Evolutionary conservation across 2,797 vertebrate species (phyloP).

Genomic region (Ceyx erithaca): DNA sequence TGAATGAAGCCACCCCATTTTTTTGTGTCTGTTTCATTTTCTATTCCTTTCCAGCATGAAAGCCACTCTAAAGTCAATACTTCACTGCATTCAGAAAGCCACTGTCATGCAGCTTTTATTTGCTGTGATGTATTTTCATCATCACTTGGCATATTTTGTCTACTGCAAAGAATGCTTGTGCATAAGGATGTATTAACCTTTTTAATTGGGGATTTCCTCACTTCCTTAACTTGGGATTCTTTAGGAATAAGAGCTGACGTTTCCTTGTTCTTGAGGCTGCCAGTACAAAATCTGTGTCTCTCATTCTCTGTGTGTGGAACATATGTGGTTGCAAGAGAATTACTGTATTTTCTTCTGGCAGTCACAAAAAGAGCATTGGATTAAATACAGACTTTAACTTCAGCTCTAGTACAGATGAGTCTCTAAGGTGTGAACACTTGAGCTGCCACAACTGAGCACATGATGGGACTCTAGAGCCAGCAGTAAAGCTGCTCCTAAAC

Average conservation of each 20-base stretch:
- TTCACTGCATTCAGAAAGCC: neutral
- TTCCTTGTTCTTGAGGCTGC: neutral
- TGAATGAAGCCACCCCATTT: neutral
- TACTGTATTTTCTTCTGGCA: slow-evolving; percentile 13
- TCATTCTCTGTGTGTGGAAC: neutral
- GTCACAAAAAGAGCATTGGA: neutral
- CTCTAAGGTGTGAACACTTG: neutral
- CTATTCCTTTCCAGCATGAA: neutral
- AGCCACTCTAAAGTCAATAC: neutral
- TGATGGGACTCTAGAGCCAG: neutral
- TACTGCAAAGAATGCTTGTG: neutral
- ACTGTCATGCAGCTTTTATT: neutral
- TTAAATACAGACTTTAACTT: neutral
- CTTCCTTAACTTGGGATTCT: neutral
- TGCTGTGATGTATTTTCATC: neutral
- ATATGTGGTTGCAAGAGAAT: neutral
- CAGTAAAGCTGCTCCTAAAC: neutral
- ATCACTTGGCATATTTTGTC: neutral
- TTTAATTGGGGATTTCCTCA: neutral
- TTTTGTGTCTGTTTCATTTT: neutral
- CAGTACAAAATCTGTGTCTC: neutral
- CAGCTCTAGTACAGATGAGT: neutral
- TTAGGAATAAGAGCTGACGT: neutral
- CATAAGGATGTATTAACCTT: neutral
- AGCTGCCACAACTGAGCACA: neutral